phyloP scores from a whole-genome alignment of 1,140 invertebrate species.

The Bombyx mori region DNA sequence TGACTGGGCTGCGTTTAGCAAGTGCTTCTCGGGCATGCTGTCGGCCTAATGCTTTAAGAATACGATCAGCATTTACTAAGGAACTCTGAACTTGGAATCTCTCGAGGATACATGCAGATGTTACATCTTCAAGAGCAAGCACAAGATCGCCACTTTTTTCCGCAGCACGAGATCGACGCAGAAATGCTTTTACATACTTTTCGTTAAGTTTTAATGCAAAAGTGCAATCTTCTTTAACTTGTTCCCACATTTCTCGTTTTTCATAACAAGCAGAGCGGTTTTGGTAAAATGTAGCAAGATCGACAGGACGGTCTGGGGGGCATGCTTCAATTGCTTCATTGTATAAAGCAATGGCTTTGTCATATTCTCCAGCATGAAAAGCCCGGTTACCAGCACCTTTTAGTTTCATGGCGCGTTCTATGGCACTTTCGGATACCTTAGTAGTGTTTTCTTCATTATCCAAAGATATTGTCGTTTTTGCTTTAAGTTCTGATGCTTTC shows the following conservation, averaged over 20 bases:
- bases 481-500: conserved; percentile 68
- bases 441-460: conserved; percentile 61
- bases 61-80: conserved; percentile 85
- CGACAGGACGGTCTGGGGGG: conserved; percentile 79
- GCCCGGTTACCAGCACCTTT: conserved; percentile 92
- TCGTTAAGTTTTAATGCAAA: conserved; percentile 89
- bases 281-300: conserved; percentile 93
- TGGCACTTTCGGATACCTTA: conserved; percentile 70
- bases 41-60: conserved; percentile 85
- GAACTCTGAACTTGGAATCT: conserved; percentile 86
- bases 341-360: conserved; percentile 90
- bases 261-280: conserved; percentile 96
- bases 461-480: conserved; percentile 70
- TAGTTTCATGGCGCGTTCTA: conserved; percentile 79
- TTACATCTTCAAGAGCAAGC: conserved; percentile 91
- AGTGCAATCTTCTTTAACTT: conserved; percentile 90
- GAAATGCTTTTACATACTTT: conserved; percentile 91
- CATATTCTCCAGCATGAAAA: conserved; percentile 89
- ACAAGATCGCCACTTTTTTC: conserved; percentile 85
- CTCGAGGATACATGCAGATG: conserved; percentile 92
- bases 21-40: conserved; percentile 81
- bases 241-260: conserved; percentile 88
- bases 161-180: conserved; percentile 85
- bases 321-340: conserved; percentile 91
- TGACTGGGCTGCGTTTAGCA: conserved; percentile 76